Evolutionary conservation across 35 echinoderm and acorn worm species (phyloP).

Genomic region (Apostichopus parvimensis): DNA sequence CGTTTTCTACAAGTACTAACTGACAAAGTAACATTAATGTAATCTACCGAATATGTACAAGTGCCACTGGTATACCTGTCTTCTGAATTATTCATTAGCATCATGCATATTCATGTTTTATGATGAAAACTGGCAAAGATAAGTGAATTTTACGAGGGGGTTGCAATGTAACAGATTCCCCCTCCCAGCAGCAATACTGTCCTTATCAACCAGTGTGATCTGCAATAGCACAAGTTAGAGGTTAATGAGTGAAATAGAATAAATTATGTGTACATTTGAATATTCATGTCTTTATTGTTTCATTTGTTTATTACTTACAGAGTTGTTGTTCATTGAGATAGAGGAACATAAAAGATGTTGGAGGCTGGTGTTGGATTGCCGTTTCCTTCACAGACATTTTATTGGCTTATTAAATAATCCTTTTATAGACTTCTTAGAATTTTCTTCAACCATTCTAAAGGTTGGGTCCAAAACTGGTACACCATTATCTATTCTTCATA

Average conservation of each 20-base stretch:
- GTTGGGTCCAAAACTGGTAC: no score
- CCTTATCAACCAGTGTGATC: conserved; percentile 30
- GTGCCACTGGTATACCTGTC: not conserved
- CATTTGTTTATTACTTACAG: no score
- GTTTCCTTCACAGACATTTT: no score
- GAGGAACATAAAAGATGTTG: no score
- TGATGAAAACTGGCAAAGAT: not conserved
- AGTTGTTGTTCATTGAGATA: no score
- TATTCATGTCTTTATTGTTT: not conserved
- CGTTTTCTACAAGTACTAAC: not conserved
- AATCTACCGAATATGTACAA: conserved; percentile 1
- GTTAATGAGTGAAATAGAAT: conserved; percentile 9
- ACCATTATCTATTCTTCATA: no score
- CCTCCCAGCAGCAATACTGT: conserved; percentile 18
- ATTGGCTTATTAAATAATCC: no score
- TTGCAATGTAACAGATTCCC: no score
- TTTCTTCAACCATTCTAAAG: no score
- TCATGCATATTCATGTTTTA: not conserved
- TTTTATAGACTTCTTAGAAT: no score
- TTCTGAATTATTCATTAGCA: not conserved
- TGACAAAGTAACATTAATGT: not conserved
- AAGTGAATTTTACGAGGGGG: not conserved
- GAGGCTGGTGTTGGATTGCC: no score
- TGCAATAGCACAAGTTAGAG: conserved; percentile 36
- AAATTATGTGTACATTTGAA: conserved; percentile 45